These are phyloP conservation scores for Panthera leo DNA, from an alignment of 2,113 vertebrate species.

Conservation along the genomic window DNA sequence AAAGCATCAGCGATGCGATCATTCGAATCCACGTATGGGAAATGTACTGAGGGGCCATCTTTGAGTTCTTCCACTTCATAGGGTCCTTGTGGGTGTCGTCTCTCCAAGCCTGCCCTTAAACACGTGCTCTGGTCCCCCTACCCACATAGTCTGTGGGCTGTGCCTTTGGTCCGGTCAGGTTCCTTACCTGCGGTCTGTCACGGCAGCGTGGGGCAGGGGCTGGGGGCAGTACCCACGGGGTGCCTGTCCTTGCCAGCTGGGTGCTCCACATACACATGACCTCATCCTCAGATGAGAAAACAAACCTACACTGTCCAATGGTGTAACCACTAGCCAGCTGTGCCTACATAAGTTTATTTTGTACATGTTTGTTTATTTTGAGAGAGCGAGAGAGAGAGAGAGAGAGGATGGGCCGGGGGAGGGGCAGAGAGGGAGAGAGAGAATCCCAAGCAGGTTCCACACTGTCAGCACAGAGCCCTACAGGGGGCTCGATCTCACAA, in stretches of 20 bases:
- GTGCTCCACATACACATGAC: no score
- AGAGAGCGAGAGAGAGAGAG: no score
- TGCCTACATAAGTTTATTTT: background rate
- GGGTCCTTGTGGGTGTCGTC: background rate
- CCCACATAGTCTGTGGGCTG: rapidly evolving
- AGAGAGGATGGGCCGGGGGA: no score
- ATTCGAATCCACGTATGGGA: background rate
- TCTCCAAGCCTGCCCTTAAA: background rate
- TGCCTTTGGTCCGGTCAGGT: background rate
- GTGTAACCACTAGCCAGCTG: background rate
- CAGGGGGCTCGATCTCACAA: no score
- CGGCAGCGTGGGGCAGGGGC: rapidly evolving
- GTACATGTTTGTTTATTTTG: no score
- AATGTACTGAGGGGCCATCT: background rate
- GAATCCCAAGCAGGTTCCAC: no score
- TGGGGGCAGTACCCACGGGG: rapidly evolving
- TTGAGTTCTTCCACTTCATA: background rate
- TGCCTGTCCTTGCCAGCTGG: background rate
- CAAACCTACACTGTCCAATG: background rate
- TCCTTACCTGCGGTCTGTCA: background rate
- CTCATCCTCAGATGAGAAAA: background rate
- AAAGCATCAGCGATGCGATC: background rate
- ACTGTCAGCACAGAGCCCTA: no score
- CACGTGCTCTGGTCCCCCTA: no score
- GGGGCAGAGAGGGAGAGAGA: no score